These are phyloP conservation scores for Valencia hispanica DNA, from an alignment of 2,797 vertebrate genomes.

Conservation along the genomic window DNA sequence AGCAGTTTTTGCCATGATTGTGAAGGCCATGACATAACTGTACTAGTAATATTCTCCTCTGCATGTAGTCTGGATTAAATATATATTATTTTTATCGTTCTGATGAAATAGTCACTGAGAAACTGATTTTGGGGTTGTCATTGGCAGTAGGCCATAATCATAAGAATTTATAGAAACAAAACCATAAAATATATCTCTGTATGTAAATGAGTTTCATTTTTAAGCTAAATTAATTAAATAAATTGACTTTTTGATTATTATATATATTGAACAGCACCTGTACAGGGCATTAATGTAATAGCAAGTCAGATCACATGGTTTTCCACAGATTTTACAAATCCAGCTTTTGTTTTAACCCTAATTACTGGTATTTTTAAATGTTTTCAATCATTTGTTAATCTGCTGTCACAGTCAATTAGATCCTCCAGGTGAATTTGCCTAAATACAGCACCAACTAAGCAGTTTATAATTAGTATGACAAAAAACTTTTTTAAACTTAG, in stretches of 20 bases:
- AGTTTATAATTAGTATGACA: not conserved
- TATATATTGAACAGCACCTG: not conserved
- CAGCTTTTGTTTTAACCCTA: not conserved
- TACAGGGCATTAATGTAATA: not conserved
- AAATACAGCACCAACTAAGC: not conserved
- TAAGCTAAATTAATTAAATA: not conserved
- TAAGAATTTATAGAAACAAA: not conserved
- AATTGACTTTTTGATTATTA: not conserved
- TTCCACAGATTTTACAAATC: not conserved
- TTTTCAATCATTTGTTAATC: not conserved
- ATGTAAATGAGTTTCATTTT: not conserved
- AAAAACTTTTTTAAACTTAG: constrained; percentile 29
- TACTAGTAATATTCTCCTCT: not conserved
- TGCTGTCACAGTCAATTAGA: not conserved
- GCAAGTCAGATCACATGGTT: not conserved
- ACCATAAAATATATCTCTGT: not conserved
- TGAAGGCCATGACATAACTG: not conserved
- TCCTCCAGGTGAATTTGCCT: not conserved
- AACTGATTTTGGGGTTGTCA: not conserved
- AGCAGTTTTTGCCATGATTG: not conserved
- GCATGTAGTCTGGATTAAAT: not conserved
- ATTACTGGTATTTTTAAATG: not conserved
- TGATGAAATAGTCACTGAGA: not conserved
- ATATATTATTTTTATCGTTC: not conserved
- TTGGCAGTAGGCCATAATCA: not conserved